Base-by-base conservation (phyloP, 2,113 vertebrate species). In the Cichladusa arquata region DNA sequence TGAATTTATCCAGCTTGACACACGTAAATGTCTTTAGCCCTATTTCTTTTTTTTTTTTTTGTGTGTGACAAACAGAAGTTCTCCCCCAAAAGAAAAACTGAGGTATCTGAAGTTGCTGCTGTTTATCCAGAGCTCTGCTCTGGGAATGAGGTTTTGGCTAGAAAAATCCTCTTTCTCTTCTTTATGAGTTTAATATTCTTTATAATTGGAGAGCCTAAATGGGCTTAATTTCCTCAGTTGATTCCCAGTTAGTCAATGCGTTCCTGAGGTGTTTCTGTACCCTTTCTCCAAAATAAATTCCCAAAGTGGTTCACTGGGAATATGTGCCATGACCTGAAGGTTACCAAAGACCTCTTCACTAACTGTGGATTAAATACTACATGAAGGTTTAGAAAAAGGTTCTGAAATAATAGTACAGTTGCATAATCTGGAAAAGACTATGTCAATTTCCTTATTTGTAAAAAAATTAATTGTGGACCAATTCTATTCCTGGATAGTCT, bases 1-100 rank as follows among this genome's bases (percentile, higher is more conserved):
- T 61, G 56, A 51, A 67, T 84, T 96, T 93, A 89, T 91, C 61
- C 93, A 42, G 36, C 65, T 71, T 93, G 77, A 92, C 64, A 40
- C 38, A 87, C 3, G 4, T 65, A 93, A 69, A 81, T 72, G 34
- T 87, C 53, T 95, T 77, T 76, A 95, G 74, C 66, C 6, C 36
- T 67, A 25, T 91, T 88, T 88, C 44, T 81, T 93, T 48, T 64
- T 76, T 91, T 53, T 64, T 13, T 64, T 76, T 91, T 53, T 64
- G 4, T 85, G 17, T 45, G 9, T 81, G 65, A 92, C 56, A 79
- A 96, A 90, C 10, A 40, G 47, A 81, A 89, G 66, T 86, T 33
- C 2, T 90, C 19, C 22, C 24, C 20, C 40, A 81, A 57, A 88
- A 67, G 61, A 91, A 93, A 91, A 92, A 34, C 25, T 9, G 28